A percentile compares a stretch with the other conserved stretches of the same genome.
These are phyloP conservation scores for Prinia subflava DNA, from an alignment of 2,113 vertebrate species.

Conservation along the genomic window DNA sequence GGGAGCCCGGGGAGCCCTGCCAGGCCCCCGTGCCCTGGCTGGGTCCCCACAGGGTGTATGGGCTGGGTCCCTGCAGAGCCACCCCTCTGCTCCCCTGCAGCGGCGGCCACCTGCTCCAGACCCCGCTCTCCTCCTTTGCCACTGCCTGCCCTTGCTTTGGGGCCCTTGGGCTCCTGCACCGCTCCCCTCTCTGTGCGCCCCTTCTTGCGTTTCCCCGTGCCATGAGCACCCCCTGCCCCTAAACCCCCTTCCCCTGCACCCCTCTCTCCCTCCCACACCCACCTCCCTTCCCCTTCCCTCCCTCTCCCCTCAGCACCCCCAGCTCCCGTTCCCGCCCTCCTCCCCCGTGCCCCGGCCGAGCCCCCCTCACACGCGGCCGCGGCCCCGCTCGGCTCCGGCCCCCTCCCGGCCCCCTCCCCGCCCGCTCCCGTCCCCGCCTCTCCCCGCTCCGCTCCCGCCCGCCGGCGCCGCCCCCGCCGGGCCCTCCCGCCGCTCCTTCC, in stretches of 20 bases:
- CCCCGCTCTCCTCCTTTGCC: background rate
- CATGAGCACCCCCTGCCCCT: background rate
- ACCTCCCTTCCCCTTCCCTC: no score
- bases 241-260: background rate
- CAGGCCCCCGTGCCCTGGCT: accelerated
- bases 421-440: no score
- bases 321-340: background rate
- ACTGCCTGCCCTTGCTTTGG: background rate
- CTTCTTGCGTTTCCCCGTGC: background rate
- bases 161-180: background rate
- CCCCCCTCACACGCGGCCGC: background rate
- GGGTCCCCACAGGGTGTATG: background rate
- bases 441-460: no score
- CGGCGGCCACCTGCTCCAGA: background rate
- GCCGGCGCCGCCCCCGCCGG: no score
- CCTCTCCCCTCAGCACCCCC: background rate
- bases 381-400: no score
- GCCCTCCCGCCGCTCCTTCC: no score
- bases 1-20: background rate
- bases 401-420: no score
- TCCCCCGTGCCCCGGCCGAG: no score
- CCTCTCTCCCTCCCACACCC: background rate
- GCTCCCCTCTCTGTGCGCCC: background rate
- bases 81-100: background rate
- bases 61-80: background rate